Evolutionary conservation across 2,113 vertebrate species (phyloP).

Genomic region (Leptosomus discolor): DNA sequence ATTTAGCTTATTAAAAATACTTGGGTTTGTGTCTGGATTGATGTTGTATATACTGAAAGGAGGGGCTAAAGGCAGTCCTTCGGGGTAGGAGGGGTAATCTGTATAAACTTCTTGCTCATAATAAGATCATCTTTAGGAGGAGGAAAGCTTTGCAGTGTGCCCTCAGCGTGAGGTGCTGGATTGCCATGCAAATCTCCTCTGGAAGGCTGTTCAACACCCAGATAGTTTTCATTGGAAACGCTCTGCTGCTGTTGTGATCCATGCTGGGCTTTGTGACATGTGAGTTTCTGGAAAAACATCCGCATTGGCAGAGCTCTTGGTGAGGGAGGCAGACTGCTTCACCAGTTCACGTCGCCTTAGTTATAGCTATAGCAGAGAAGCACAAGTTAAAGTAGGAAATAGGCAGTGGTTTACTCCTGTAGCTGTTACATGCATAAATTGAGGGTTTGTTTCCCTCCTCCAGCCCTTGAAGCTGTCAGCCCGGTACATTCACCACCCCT

Average conservation of each 20-base stretch:
- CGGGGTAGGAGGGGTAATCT: rapidly evolving
- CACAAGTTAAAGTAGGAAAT: not conserved
- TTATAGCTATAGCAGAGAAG: not conserved
- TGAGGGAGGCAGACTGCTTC: not conserved
- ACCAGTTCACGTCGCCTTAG: not conserved
- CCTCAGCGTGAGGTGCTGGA: not conserved
- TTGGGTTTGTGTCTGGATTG: not conserved
- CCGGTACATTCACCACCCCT: not conserved
- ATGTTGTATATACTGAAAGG: not conserved
- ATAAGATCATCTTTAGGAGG: not conserved
- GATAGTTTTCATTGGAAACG: not conserved
- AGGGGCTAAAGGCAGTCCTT: not conserved
- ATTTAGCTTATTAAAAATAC: not conserved
- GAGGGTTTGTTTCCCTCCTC: not conserved
- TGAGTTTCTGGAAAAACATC: not conserved
- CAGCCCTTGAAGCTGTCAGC: not conserved
- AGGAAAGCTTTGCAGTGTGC: not conserved
- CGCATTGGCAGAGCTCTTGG: not conserved
- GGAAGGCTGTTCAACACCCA: not conserved
- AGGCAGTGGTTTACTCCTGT: not conserved
- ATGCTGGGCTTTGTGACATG: not conserved
- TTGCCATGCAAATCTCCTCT: not conserved
- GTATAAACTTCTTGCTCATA: not conserved
- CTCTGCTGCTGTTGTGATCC: not conserved
- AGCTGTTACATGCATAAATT: not conserved